Evolutionary conservation across 2,113 vertebrate species (phyloP), one percentile per base, ranked within the genome.

Genomic region (Chitala chitala): DNA sequence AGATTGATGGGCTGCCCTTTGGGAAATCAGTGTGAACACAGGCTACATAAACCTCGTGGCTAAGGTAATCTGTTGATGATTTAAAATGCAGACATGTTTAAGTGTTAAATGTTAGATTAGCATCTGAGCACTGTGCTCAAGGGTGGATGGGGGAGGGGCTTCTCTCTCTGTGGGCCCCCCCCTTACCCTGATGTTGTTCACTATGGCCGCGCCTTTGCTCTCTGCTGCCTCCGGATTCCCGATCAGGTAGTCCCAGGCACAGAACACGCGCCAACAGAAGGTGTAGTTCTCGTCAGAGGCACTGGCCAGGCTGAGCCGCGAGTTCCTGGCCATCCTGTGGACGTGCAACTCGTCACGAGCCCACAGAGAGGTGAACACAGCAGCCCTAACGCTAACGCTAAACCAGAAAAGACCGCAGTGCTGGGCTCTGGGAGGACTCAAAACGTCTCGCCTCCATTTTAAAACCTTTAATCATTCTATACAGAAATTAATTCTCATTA

Each of bases 241-340:
- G 26, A 99, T 99, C 79, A 99, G 91, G 78, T 95, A 99, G 78
- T 99, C 97, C 97, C 97, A 99, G 51, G 97, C 97, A 51, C 97
- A 99, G 82, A 99, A 98, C 1, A 99, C 85, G 31, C 94, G 87
- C 97, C 97, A 99, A 77, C 96, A 99, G 87, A 99, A 99, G 0
- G 96, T 95, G 73, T 95, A 99, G 84, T 94, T 96, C 85, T 99
- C 96, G 70, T 94, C 91, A 8, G 96, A 98, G 5, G 94, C 92
- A 0, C 96, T 95, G 73, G 95, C 94, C 51, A 99, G 88, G 85
- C 96, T 99, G 48, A 91, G 89, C n/a, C 94, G 91, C 0, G 97
- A 98, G 86, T 99, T 99, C 83, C 93, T 99, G 3, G 97, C 97
- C 97, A 99, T 99, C 85, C 97, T 99, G 83, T 12, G 69, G 24